phyloP scores from a whole-genome alignment of 2,797 vertebrate species.

The Anableps anableps region DNA sequence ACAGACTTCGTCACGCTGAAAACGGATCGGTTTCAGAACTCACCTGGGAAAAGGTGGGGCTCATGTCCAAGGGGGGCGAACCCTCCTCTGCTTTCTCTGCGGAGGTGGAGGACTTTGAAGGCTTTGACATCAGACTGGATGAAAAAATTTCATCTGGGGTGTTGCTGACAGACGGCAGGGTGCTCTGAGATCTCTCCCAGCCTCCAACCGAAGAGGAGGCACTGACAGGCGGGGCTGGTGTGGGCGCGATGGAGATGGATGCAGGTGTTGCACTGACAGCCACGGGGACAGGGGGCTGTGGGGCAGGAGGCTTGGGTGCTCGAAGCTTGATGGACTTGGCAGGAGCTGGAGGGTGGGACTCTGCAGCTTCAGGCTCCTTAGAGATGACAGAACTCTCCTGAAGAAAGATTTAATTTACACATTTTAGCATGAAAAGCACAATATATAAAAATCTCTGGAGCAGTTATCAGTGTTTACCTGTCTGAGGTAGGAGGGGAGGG shows the following conservation, averaged over 20 bases:
- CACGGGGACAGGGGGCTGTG: conserved; percentile 52
- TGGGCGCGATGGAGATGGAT: conserved; percentile 68
- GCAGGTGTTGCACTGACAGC: conserved; percentile 47
- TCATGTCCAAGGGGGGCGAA: conserved; percentile 39
- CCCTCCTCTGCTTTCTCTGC: conserved; percentile 45
- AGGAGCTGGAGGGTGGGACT: conserved; percentile 56
- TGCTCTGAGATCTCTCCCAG: conserved; percentile 84
- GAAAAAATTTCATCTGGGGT: conserved; percentile 81
- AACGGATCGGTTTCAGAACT: background rate
- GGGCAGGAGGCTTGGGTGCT: conserved; percentile 82
- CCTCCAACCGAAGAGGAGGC: conserved; percentile 69
- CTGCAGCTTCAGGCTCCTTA: conserved; percentile 68
- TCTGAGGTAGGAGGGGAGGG: conserved; percentile 87
- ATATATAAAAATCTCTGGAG: background rate
- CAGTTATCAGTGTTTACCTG: conserved; percentile 54
- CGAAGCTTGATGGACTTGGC: conserved; percentile 72
- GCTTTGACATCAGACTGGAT: conserved; percentile 76
- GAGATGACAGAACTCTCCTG: conserved; percentile 55
- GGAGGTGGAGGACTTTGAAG: conserved; percentile 30
- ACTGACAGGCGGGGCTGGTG: conserved; percentile 43
- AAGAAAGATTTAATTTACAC: background rate
- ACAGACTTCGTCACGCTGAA: background rate
- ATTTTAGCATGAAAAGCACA: too few relatives aligned
- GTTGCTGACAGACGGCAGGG: conserved; percentile 76
- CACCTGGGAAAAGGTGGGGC: conserved; percentile 87